Evolutionary conservation across 92 coral and sea anemone genomes (phyloP), one percentile per base, ranked within the genome.

Genomic region (Epizoanthus ramosus): DNA sequence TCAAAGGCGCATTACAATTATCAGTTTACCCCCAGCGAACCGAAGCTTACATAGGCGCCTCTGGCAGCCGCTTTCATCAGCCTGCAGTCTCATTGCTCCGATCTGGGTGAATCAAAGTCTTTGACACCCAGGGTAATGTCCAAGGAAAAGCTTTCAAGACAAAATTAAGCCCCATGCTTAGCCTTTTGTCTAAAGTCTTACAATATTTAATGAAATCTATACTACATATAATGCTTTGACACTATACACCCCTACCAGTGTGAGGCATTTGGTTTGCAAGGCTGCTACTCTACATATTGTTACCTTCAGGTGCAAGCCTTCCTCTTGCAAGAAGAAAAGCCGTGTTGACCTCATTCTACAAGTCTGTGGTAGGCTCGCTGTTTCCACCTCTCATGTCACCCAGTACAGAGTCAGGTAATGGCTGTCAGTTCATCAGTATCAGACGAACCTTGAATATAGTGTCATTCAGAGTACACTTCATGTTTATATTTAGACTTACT

Each of bases 321-420:
- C 71, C 97, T 5, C 85, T 86, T n/a, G 85, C 91, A 14, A 89
- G 87, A 58, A 91, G 99, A 47, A 96, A 96, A 75, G 85, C 97
- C 4, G 89, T 91, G 15, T 79, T 96, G 54, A 82, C 89, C 45
- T 88, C 94, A 25, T 94, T 94, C 87, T 96, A 88, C 91, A 96
- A 92, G 84, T 94, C 99, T 39, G 81, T 90, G 4, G 98, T 96
- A 41, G 99, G 98, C 59, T 88, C 97, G 2, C 61, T 96, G 75
- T 96, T 96, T 85, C 98, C 99, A 45, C 89, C 93, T n/a, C 89
- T 86, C n/a, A 72, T 64, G 58, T 68, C 92, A 6, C 87, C 80
- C 4, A 82, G 90, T 6, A 73, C 89, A 25, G 88, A 71, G 22
- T 85, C 75, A 91, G 95, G 95, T 93, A 57, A 25, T 39, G 31